These are phyloP conservation scores for Lamellibrachia luymesi DNA, from an alignment of 1,140 invertebrate species.

Conservation along the genomic window DNA sequence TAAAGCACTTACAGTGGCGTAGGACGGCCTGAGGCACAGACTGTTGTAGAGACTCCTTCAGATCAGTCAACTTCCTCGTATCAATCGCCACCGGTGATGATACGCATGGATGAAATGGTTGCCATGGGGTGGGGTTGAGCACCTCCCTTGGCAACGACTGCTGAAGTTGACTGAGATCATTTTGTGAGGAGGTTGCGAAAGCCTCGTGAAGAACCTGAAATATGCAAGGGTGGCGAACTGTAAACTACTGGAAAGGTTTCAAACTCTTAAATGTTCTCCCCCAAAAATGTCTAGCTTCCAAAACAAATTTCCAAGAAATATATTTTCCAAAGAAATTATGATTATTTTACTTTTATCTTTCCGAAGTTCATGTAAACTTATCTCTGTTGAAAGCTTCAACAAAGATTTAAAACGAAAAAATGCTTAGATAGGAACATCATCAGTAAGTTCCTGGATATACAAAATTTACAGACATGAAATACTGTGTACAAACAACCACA, in stretches of 20 bases:
- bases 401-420: neutral
- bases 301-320: neutral
- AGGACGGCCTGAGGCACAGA: neutral
- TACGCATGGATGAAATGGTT: neutral
- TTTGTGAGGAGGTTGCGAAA: conserved; percentile 37
- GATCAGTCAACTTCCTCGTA: neutral
- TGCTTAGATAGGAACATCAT: neutral
- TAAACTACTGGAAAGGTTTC: neutral
- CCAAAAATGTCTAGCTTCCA: neutral
- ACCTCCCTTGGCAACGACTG: conserved; percentile 22
- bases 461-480: neutral
- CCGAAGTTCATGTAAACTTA: no score
- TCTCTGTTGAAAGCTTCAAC: neutral
- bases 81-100: neutral
- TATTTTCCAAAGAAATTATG: no score
- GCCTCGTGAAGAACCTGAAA: conserved; percentile 44
- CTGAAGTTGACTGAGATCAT: conserved; percentile 38
- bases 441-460: neutral
- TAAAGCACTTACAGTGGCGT: neutral
- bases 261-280: no score
- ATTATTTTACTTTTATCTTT: no score
- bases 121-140: neutral
- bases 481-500: neutral
- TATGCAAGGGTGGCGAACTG: conserved; percentile 4
- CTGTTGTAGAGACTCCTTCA: neutral